Base-by-base conservation (phyloP, 2,797 vertebrate genomes). In the Echeneis naucrates region DNA sequence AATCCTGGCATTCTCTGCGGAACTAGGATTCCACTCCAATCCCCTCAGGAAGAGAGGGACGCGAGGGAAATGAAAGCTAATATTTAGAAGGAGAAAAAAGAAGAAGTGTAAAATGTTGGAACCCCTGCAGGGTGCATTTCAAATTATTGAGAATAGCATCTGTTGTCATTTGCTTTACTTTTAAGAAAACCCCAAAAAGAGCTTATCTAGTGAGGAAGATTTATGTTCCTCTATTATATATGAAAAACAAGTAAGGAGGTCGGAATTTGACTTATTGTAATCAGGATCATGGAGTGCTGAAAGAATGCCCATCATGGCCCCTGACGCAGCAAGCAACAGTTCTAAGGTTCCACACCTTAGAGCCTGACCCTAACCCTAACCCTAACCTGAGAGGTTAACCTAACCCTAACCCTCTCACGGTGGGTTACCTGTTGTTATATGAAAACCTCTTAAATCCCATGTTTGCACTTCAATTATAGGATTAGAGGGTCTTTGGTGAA, bases 301-400 rank as follows among this genome's bases (percentile, higher is more conserved):
- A 70, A 51, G 37, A 68, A 60, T 30, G 45, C 19, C 61, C 77
- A 80, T 63, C 66, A 74, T 32, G 44, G 73, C 17, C 52, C 68
- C 45, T 23, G 68, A 57, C 66, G 72, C 30, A 6, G 33, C 17
- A 10, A 48, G 26, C n/a, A 9, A 38, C 12, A 7, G 17, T 4
- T 13, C 55, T 71, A 56, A 61, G 71, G 44, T 62, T 52, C 16
- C 23, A 37, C 21, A 73, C 71, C 44, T 51, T 56, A 81, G 73
- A n/a, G n/a, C n/a, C n/a, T n/a, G n/a, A n/a, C n/a, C n/a, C n/a
- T n/a, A n/a, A n/a, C n/a, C n/a, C n/a, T n/a, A n/a, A n/a, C n/a
- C n/a, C n/a, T n/a, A n/a, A n/a, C n/a, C n/a, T n/a, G n/a, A n/a
- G n/a, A n/a, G n/a, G n/a, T n/a, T n/a, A n/a, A n/a, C n/a, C n/a